Conservation (phyloP, 1,140 invertebrate genomes). For the Lineus longissimus region DNA sequence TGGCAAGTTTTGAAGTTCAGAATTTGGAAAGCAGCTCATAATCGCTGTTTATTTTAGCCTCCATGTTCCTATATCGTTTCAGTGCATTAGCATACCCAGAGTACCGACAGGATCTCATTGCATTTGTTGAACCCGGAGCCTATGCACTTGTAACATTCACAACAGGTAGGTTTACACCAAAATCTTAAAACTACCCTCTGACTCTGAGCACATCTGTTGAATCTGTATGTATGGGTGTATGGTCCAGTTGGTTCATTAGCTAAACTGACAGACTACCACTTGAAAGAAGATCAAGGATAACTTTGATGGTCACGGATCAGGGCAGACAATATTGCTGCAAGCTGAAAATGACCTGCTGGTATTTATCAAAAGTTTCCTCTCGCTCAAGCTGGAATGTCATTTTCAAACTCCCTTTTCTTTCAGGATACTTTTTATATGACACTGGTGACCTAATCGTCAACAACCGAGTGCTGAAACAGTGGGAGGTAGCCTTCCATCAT, state of each 20-base stretch:
- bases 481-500: constrained; percentile 45
- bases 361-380: too few species aligned
- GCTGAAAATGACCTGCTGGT: too few species aligned
- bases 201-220: not conserved
- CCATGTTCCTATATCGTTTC: not conserved
- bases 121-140: not conserved
- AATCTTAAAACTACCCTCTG: not conserved
- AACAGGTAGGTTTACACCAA: constrained; percentile 30
- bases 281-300: too few species aligned
- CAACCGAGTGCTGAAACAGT: constrained; percentile 30
- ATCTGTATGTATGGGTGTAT: too few species aligned
- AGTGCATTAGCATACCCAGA: constrained; percentile 8
- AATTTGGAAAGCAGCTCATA: too few species aligned
- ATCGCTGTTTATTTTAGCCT: too few species aligned
- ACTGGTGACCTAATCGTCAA: constrained; percentile 40
- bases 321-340: too few species aligned
- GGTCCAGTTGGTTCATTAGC: too few species aligned
- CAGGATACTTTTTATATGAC: constrained; percentile 49
- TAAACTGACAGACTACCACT: too few species aligned
- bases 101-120: constrained; percentile 7
- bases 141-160: constrained; percentile 15
- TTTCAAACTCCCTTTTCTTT: constrained; percentile 18
- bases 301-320: too few species aligned
- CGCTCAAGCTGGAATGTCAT: too few species aligned
- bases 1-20: too few species aligned